Conservation (phyloP, 2,797 vertebrate genomes). For the Helarctos malayanus region DNA sequence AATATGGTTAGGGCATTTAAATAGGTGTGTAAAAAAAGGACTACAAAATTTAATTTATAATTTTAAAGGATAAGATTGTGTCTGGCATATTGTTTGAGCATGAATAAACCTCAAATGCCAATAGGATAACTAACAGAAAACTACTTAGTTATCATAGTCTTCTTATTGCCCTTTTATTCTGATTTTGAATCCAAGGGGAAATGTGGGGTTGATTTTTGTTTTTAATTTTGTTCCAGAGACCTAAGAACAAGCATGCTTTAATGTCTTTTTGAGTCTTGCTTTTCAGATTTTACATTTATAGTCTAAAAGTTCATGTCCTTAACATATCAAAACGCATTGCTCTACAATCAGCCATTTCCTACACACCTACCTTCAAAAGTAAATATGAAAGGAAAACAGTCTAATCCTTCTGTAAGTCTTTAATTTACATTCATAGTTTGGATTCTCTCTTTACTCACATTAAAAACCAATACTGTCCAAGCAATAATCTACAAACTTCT, state of each 20-base stretch:
- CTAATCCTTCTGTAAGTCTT: neutral
- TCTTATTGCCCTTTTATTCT: neutral
- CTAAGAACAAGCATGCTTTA: neutral
- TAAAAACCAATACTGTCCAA: neutral
- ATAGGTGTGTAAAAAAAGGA: neutral
- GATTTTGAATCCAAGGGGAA: neutral
- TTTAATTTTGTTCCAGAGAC: neutral
- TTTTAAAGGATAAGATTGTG: neutral
- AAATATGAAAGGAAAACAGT: neutral
- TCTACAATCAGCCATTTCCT: neutral
- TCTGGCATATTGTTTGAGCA: neutral
- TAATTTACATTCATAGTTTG: neutral
- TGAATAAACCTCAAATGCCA: neutral
- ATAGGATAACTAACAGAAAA: neutral
- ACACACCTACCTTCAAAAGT: neutral
- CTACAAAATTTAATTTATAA: neutral
- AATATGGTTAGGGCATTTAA: neutral
- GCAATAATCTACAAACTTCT: neutral
- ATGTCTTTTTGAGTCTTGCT: neutral
- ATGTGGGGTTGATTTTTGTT: neutral
- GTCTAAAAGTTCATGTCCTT: neutral
- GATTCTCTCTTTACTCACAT: neutral
- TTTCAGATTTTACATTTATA: neutral
- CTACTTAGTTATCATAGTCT: neutral
- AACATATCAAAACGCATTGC: neutral